These are phyloP conservation scores for Antechinus flavipes DNA, from an alignment of 2,113 vertebrate genomes.

Conservation along the genomic window DNA sequence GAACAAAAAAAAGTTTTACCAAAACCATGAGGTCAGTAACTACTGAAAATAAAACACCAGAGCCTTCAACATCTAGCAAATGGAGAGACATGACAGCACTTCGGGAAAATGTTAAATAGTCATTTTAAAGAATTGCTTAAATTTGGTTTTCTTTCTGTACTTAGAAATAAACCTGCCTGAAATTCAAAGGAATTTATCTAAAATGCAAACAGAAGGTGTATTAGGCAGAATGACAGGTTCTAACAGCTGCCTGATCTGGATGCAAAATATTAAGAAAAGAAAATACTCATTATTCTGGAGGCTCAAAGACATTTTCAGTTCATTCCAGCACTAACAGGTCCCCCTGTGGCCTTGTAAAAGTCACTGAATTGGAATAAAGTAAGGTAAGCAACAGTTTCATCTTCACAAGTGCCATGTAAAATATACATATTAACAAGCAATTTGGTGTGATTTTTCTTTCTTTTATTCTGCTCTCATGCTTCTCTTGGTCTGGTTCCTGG, in stretches of 20 bases:
- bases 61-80: conserved; percentile 15
- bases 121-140: conserved; percentile 79
- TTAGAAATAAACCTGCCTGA: conserved; percentile 69
- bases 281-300: conserved; percentile 84
- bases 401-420: conserved; percentile 83
- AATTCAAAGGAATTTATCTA: conserved; percentile 75
- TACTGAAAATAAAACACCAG: background rate
- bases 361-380: conserved; percentile 83
- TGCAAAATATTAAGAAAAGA: conserved; percentile 84
- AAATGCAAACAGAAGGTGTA: conserved; percentile 67
- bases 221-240: conserved; percentile 77
- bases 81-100: background rate
- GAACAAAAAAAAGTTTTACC: conserved; percentile 2
- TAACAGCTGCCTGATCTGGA: conserved; percentile 77
- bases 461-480: background rate
- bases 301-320: conserved; percentile 82
- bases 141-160: conserved; percentile 77
- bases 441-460: conserved; percentile 58
- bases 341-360: conserved; percentile 85
- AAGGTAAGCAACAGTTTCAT: conserved; percentile 74
- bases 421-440: conserved; percentile 81
- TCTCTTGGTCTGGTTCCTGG: background rate
- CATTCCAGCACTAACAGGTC: conserved; percentile 82
- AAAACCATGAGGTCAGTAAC: background rate
- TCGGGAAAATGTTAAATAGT: conserved; percentile 71